Conservation (phyloP, 2,113 vertebrate species). For the Salvelinus sp. region DNA sequence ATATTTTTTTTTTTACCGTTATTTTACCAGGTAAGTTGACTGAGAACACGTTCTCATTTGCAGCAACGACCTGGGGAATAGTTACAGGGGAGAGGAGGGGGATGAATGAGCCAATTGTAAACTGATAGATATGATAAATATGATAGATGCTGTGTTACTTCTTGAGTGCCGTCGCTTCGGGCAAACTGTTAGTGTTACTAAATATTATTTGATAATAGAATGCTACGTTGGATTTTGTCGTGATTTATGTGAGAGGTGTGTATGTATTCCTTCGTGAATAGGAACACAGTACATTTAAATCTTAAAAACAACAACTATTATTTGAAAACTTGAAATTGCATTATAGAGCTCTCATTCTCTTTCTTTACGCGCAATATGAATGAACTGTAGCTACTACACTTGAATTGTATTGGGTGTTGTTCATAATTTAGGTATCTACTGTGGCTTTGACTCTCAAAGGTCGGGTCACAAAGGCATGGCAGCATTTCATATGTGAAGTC, state of each 20-base stretch:
- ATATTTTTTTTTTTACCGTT: too few relatives aligned
- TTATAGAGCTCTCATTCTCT: slow-evolving; percentile 39
- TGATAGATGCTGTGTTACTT: slow-evolving; percentile 58
- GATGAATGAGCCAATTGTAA: too few relatives aligned
- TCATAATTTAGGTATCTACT: background rate
- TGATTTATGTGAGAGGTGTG: slow-evolving; percentile 56
- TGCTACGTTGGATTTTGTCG: slow-evolving; percentile 62
- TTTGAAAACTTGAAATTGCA: slow-evolving; percentile 55
- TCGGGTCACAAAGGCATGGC: slow-evolving; percentile 15
- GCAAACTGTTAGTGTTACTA: slow-evolving; percentile 61
- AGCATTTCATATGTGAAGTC: slow-evolving; percentile 35
- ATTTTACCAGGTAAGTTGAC: too few relatives aligned
- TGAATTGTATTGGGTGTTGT: background rate
- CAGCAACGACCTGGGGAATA: too few relatives aligned
- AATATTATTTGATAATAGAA: slow-evolving; percentile 63
- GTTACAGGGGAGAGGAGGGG: too few relatives aligned
- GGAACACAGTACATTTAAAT: slow-evolving; percentile 45
- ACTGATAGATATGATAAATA: background rate
- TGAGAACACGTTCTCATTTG: too few relatives aligned
- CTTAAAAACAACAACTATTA: slow-evolving; percentile 28
- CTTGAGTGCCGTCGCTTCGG: slow-evolving; percentile 60
- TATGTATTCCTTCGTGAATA: slow-evolving; percentile 54
- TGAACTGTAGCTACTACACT: slow-evolving; percentile 6
- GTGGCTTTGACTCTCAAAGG: background rate
- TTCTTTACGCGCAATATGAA: slow-evolving; percentile 30